These are phyloP conservation scores for Rhagonycha fulva DNA, from an alignment of 2,888 invertebrate genomes.

Conservation along the genomic window DNA sequence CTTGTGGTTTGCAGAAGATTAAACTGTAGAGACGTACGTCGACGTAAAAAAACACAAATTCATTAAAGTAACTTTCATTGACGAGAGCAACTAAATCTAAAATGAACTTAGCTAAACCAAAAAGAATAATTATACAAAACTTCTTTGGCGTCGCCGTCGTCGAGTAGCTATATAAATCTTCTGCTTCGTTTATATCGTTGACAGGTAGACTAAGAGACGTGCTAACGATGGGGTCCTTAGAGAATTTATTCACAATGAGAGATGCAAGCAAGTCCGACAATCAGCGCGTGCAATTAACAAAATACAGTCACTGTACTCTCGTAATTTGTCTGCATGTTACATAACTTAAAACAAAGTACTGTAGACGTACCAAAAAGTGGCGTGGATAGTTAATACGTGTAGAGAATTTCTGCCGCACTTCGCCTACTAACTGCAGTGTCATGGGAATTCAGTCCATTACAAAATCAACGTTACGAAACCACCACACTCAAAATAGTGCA, in stretches of 20 bases:
- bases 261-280: conserved; percentile 33
- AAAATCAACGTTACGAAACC: conserved; percentile 34
- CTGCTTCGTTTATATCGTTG: conserved; percentile 26
- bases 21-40: neutral
- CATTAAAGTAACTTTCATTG: conserved; percentile 15
- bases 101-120: conserved; percentile 23
- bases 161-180: conserved; percentile 25
- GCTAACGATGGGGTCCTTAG: conserved; percentile 28
- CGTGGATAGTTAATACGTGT: conserved; percentile 20
- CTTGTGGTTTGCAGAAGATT: conserved; percentile 2
- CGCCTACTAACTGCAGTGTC: conserved; percentile 37
- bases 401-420: conserved; percentile 28
- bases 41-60: conserved; percentile 19
- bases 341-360: conserved; percentile 16
- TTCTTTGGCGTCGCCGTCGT: neutral
- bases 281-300: conserved; percentile 36
- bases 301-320: conserved; percentile 30
- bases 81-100: conserved; percentile 15
- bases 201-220: conserved; percentile 31
- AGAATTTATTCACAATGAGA: conserved; percentile 20
- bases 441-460: conserved; percentile 41
- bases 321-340: conserved; percentile 30
- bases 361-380: conserved; percentile 11
- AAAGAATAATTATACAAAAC: conserved; percentile 20
- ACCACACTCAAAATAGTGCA: conserved; percentile 34